Conservation (phyloP, 2,113 vertebrate genomes). For the Osmerus mordax region DNA sequence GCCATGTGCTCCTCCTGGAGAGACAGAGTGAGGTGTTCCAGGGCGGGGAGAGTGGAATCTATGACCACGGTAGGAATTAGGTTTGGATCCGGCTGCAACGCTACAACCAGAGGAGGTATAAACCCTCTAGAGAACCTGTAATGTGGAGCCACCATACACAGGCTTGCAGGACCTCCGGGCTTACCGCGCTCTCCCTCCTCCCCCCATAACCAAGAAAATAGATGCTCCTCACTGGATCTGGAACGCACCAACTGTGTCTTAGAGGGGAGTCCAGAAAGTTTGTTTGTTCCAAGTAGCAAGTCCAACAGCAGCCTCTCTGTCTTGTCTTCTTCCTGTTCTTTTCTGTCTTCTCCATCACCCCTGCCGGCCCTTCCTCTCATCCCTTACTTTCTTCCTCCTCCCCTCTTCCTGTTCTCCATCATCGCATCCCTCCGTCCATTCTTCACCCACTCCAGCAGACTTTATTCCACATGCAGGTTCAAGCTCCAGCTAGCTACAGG, state of each 20-base stretch:
- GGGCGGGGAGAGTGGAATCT: not conserved
- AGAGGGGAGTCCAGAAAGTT: not conserved
- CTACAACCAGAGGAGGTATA: not conserved
- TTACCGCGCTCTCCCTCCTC: not conserved
- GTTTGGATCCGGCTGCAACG: not conserved
- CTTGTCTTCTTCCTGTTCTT: not conserved
- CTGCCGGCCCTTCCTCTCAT: not conserved
- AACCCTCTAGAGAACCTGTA: not conserved
- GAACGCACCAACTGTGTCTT: constrained; percentile 8
- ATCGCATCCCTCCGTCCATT: not conserved
- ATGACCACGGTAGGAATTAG: not conserved
- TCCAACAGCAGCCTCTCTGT: constrained; percentile 10
- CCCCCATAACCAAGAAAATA: constrained; percentile 6
- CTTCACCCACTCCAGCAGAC: not conserved
- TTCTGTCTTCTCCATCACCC: not conserved
- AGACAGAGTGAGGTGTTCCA: not conserved
- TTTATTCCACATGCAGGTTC: not conserved
- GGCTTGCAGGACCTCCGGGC: not conserved
- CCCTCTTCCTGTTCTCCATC: not conserved
- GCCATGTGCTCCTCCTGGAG: not conserved
- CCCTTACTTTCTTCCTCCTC: not conserved
- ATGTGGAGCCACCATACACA: not conserved
- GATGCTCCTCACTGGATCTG: constrained; percentile 10
- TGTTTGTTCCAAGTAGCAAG: constrained; percentile 27
- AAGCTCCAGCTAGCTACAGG: too few relatives aligned